These are phyloP conservation scores for Cheilosia soror DNA, from an alignment of 2,888 invertebrate genomes.

Conservation along the genomic window DNA sequence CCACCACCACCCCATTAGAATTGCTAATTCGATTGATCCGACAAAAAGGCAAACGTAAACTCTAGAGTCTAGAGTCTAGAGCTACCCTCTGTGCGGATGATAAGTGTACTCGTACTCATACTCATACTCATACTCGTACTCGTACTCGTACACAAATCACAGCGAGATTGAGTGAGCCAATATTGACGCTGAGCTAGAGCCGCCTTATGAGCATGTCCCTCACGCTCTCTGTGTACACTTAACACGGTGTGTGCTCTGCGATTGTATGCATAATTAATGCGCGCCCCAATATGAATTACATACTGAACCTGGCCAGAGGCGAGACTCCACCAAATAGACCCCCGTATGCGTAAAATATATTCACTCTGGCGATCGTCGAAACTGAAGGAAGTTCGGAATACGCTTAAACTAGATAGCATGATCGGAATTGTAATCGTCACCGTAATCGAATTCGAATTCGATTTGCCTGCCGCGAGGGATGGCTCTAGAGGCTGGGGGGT, in stretches of 20 bases:
- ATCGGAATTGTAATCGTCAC: constrained; percentile 68
- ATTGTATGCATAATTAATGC: constrained; percentile 73
- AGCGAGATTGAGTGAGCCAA: constrained; percentile 48
- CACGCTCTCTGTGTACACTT: constrained; percentile 49
- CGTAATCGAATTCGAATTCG: constrained; percentile 16
- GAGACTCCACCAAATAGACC: constrained; percentile 60
- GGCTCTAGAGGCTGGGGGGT: constrained; percentile 1
- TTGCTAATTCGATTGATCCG: constrained; percentile 64
- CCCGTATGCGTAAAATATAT: constrained; percentile 65
- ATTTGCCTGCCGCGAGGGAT: constrained; percentile 3
- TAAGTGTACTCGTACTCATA: constrained; percentile 15
- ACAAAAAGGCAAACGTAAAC: constrained; percentile 46
- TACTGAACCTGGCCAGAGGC: constrained; percentile 14
- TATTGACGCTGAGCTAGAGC: constrained; percentile 53
- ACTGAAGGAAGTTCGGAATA: constrained; percentile 70
- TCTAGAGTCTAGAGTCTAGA: not conserved
- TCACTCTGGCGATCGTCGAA: constrained; percentile 50
- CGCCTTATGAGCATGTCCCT: constrained; percentile 69
- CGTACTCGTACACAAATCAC: constrained; percentile 34
- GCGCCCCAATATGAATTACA: constrained; percentile 72
- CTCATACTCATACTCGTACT: not conserved
- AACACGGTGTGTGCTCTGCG: constrained; percentile 42
- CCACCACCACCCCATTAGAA: constrained; percentile 51
- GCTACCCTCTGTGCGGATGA: not conserved
- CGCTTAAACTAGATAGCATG: constrained; percentile 73